Evolutionary conservation across 2,797 vertebrate genomes (phyloP).

Genomic region (Sebastiscus albofasciatus): DNA sequence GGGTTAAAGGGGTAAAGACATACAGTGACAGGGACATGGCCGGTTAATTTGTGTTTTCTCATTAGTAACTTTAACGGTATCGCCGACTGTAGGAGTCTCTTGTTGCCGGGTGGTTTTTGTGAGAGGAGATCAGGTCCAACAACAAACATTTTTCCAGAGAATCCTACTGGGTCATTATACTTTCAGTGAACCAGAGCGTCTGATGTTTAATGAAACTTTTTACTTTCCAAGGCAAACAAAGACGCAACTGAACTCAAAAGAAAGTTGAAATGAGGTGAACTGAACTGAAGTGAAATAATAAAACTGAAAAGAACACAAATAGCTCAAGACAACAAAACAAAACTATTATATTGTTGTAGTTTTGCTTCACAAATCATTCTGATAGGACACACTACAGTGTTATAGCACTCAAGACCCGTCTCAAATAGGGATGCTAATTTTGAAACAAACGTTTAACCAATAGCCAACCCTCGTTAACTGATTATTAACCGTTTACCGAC

Average conservation of each 20-base stretch:
- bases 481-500: too few species aligned
- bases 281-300: not conserved
- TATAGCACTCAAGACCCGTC: too few species aligned
- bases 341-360: not conserved
- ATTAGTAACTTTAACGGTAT: slow-evolving; percentile 21
- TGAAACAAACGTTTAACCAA: too few species aligned
- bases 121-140: slow-evolving; percentile 26
- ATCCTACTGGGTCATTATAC: slow-evolving; percentile 38
- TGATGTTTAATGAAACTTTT: slow-evolving; percentile 45
- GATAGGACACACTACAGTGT: not conserved
- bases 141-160: slow-evolving; percentile 36
- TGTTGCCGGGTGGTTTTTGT: slow-evolving; percentile 16
- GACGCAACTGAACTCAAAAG: slow-evolving; percentile 5
- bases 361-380: not conserved
- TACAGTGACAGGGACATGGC: not conserved
- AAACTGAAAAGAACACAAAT: not conserved
- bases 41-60: slow-evolving; percentile 25
- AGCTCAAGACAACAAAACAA: not conserved
- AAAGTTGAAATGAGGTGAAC: slow-evolving; percentile 18
- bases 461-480: too few species aligned
- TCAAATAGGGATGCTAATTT: too few species aligned
- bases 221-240: slow-evolving; percentile 36
- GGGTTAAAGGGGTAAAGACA: slow-evolving; percentile 11
- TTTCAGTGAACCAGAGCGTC: slow-evolving; percentile 33
- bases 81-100: not conserved